Base-by-base conservation (phyloP, 2,888 invertebrate species). In the Eubasilissa splendida region DNA sequence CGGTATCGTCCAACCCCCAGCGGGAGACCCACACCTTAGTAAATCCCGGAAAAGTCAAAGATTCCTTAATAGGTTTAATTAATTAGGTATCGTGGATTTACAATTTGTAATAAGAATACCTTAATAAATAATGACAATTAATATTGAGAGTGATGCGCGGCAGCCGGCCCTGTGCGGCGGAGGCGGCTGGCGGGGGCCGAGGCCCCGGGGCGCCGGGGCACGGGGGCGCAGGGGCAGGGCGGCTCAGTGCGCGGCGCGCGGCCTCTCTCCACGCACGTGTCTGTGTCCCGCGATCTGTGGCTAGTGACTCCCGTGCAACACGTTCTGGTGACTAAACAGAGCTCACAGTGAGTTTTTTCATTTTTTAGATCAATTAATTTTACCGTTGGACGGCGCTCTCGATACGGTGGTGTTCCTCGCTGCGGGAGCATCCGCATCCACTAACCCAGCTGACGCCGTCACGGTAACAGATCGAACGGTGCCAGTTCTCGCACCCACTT, bases 171-270 rank as follows among this genome's bases (percentile, higher is more conserved):
- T 54, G n/a, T 22, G n/a, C 53, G 22, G 11, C 14, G 33, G 63
- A 2, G 14, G 50, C 12, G 68, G 68, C 50, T 9, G 63, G 50
- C 7, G 42, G 50, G 68, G 68, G 42, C 12, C 11, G 50, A 50
- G 50, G 68, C 68, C n/a, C 50, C 68, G 68, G n/a, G 52, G 59
- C 50, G 75, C 12, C 11, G 9, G 63, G 14, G 14, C 63, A 7
- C n/a, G 14, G 63, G 9, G n/a, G 63, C 63, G 63, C 4, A 22
- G 22, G 63, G 63, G 14, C 63, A 42, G 42, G 7, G 42, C 42
- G 42, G 42, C 42, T 42, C 75, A 73, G 71, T 73, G 71, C 71
- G 71, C 71, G 71, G 71, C 71, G 71, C 70, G 70, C 70, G 70
- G 70, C 71, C 71, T 42, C 54, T 33, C 71, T 73, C 31, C 56